phyloP scores from a whole-genome alignment of 2,888 invertebrate species.

The Coelinius sp. region DNA sequence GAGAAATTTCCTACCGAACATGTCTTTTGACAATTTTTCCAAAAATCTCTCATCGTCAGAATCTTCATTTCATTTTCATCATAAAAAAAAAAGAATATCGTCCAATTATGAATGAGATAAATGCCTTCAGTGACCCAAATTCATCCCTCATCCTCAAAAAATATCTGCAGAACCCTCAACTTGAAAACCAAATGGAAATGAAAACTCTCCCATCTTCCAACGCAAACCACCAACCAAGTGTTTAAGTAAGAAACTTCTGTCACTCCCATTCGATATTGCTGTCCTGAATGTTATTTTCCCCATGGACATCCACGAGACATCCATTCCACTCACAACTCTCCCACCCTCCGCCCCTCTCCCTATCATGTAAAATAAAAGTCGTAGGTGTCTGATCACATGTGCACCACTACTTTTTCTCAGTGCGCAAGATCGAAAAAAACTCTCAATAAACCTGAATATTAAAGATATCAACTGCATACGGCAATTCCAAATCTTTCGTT shows the following conservation, averaged over 20 bases:
- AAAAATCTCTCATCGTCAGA: background rate
- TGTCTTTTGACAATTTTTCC: background rate
- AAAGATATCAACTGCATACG: background rate
- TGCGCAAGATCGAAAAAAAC: background rate
- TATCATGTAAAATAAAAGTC: slow-evolving; percentile 23
- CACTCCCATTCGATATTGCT: slow-evolving; percentile 53
- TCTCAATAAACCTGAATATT: background rate
- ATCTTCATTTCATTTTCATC: background rate
- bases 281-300: slow-evolving; percentile 52
- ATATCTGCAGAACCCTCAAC: background rate
- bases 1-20: no score
- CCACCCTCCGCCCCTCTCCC: background rate
- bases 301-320: slow-evolving; percentile 6
- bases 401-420: background rate
- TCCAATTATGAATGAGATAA: background rate
- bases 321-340: background rate
- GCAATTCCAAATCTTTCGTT: background rate
- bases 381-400: background rate
- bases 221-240: slow-evolving; percentile 15
- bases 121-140: background rate
- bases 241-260: slow-evolving; percentile 53
- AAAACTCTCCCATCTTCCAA: background rate
- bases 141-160: background rate
- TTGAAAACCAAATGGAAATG: background rate
- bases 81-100: no score